Evolutionary conservation across 2,113 vertebrate species (phyloP), one percentile per base, ranked within the genome.

Genomic region (Perca fluviatilis): DNA sequence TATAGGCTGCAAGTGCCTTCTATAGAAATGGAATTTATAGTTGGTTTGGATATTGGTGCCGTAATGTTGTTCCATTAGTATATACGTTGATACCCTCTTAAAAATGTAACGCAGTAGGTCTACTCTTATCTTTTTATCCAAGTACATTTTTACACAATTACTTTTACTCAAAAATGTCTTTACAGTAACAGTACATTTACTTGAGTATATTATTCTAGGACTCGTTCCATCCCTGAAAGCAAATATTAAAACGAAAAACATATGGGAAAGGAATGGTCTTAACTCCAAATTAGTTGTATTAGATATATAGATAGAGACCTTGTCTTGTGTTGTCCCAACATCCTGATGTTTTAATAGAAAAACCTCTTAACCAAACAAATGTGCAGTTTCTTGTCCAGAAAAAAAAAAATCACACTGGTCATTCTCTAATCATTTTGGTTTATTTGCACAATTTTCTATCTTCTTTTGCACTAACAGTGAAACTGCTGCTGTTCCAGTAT

Each of bases 361-460:
- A 57, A 43, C 12, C 18, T 33, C 19, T 21, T 14, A n/a, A 73
- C 11, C 43, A n/a, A 63, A 63, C 27, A 47, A 60, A 61, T 47
- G 11, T n/a, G 12, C 14, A 51, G 5, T 71, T 62, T 62, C 47
- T 58, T 47, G 6, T 67, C 19, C 15, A 62, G 33, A 50, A 73
- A 56, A 21, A 30, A 36, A 76, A 16, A 14, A 51, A 46, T 53
- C 50, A 46, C 18, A 30, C 21, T 49, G n/a, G 25, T 51, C 25
- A 40, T 67, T 56, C 15, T 50, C 40, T 62, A 12, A 67, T 76
- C 2, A 50, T 71, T 71, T 60, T 10, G 19, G 43, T 79, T 82
- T 75, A 77, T 60, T 74, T 15, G 7, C 15, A 70, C 25, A 30
- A 19, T 43, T 64, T 60, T 21, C 46, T 60, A 1, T 51, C 1